Evolutionary conservation across 2,113 vertebrate species (phyloP).

Genomic region (Takifugu bimaculatus): DNA sequence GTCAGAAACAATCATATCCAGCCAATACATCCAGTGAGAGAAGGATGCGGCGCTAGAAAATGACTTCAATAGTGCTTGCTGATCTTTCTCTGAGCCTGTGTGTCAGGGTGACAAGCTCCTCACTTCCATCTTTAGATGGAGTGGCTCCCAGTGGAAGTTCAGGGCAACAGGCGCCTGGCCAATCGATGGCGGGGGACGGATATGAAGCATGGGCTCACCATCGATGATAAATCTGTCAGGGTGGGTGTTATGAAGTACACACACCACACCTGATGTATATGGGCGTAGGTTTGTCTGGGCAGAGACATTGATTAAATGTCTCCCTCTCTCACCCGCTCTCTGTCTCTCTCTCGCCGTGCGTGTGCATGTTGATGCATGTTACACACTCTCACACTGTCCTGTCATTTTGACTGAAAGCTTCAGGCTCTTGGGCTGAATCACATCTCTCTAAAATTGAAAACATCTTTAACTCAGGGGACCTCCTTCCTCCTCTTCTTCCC

Average conservation of each 20-base stretch:
- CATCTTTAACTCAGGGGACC: conserved; percentile 50
- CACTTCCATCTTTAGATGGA: conserved; percentile 47
- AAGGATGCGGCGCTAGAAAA: background rate
- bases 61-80: conserved; percentile 2
- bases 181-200: conserved; percentile 41
- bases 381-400: conserved; percentile 30
- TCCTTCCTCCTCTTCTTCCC: conserved; percentile 4
- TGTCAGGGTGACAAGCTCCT: conserved; percentile 45
- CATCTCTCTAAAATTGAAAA: conserved; percentile 51
- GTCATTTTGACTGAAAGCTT: conserved; percentile 56
- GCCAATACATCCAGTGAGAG: no score
- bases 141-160: conserved; percentile 41
- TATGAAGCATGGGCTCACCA: conserved; percentile 52
- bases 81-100: conserved; percentile 31
- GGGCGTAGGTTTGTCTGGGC: conserved; percentile 32
- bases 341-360: conserved; percentile 3
- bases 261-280: conserved; percentile 55
- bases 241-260: conserved; percentile 51
- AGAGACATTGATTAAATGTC: conserved; percentile 51
- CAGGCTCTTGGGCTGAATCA: conserved; percentile 39
- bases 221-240: conserved; percentile 49
- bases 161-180: conserved; percentile 18
- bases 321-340: background rate
- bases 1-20: no score
- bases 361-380: background rate